Percentiles rank a stretch among this genome's conserved stretches.
These are phyloP conservation scores for Mayetiola destructor DNA, from an alignment of 2,888 invertebrate species.

Conservation along the genomic window DNA sequence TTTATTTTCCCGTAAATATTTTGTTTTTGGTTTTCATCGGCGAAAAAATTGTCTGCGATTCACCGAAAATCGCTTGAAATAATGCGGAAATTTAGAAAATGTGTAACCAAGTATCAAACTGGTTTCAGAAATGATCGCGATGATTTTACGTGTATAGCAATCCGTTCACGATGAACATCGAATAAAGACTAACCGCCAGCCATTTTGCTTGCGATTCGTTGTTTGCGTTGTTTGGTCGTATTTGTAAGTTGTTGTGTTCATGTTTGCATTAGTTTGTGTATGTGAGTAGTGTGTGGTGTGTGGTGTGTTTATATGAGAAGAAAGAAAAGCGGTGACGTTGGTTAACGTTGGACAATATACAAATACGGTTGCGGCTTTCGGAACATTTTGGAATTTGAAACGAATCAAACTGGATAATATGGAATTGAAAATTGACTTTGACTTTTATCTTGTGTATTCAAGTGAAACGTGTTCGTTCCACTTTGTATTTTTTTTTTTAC, in stretches of 20 bases:
- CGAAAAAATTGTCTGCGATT: too few relatives aligned
- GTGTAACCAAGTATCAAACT: too few relatives aligned
- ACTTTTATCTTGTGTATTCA: neutral
- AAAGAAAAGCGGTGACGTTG: neutral
- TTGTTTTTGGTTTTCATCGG: too few relatives aligned
- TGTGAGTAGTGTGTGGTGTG: neutral
- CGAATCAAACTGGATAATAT: too few relatives aligned
- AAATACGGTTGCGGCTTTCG: neutral
- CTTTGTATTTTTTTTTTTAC: neutral
- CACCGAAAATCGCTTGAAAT: too few relatives aligned
- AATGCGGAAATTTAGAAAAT: too few relatives aligned
- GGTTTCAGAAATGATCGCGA: constrained; percentile 10
- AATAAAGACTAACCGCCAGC: constrained; percentile 12
- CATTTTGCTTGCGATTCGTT: constrained; percentile 8
- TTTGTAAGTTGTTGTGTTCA: neutral
- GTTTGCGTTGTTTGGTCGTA: constrained; percentile 7
- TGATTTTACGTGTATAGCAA: constrained; percentile 10
- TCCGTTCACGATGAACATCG: constrained; percentile 8
- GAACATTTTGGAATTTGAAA: neutral
- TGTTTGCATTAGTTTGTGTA: too few relatives aligned
- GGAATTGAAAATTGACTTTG: too few relatives aligned
- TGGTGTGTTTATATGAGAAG: too few relatives aligned
- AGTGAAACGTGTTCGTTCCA: neutral
- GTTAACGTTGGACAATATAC: too few relatives aligned
- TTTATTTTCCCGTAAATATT: too few relatives aligned